A percentile compares a stretch with the other conserved stretches of the same genome.
These are phyloP conservation scores for Patagioenas fasciata DNA, from an alignment of 2,113 vertebrate species.

Conservation along the genomic window DNA sequence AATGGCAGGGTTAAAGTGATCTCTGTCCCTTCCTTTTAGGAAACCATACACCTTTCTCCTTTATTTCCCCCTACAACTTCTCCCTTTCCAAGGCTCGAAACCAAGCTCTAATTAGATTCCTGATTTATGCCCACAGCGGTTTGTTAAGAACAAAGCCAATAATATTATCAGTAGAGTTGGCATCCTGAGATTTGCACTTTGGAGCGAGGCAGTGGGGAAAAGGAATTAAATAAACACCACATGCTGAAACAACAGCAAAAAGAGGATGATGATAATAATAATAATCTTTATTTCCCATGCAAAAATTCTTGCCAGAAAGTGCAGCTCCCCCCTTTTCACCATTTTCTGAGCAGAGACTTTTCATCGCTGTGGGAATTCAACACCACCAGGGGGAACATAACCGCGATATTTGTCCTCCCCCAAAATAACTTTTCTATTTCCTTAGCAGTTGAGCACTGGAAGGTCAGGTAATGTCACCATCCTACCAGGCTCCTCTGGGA, in stretches of 20 bases:
- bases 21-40: not conserved
- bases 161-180: not conserved
- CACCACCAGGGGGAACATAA: not conserved
- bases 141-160: not conserved
- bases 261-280: too few relatives aligned
- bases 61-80: not conserved
- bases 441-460: not conserved
- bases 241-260: not conserved
- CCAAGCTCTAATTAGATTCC: not conserved
- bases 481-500: not conserved
- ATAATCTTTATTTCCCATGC: not conserved
- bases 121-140: not conserved
- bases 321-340: not conserved
- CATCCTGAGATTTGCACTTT: not conserved
- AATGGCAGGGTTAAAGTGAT: not conserved
- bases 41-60: not conserved
- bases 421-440: not conserved
- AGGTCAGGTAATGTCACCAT: not conserved
- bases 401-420: accelerated
- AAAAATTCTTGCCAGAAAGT: not conserved
- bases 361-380: too few relatives aligned
- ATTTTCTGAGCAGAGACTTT: not conserved
- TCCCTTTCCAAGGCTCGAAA: not conserved
- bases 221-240: not conserved
- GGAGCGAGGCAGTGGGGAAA: not conserved